Percentiles rank a stretch among this genome's conserved stretches.
phyloP scores from a whole-genome alignment of 1,140 invertebrate genomes.

The Andrena cerasifolii region DNA sequence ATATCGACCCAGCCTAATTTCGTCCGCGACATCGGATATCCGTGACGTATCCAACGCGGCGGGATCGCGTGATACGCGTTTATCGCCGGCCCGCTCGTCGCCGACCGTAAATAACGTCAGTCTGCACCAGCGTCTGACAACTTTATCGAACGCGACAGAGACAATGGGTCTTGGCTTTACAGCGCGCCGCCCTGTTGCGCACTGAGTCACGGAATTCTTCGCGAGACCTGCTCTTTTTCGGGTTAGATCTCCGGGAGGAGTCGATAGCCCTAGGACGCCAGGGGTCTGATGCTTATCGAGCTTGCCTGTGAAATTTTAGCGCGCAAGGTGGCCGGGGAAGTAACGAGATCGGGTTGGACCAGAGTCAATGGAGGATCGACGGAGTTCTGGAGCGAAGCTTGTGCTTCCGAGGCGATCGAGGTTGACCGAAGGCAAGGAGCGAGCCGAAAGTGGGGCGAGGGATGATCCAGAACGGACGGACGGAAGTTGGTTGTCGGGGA shows the following conservation, averaged over 20 bases:
- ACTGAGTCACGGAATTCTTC: no score
- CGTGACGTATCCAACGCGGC: neutral
- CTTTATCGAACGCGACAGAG: slow-evolving; percentile 19
- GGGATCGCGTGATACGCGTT: neutral
- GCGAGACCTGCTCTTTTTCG: no score
- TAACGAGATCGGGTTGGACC: no score
- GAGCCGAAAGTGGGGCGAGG: no score
- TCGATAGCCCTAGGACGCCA: no score
- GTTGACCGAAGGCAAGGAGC: neutral
- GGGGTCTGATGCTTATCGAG: no score
- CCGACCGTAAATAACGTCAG: slow-evolving; percentile 23
- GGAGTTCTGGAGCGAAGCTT: no score
- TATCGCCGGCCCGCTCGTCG: neutral
- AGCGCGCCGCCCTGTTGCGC: no score
- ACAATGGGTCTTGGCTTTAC: neutral
- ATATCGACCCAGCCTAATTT: slow-evolving; percentile 41
- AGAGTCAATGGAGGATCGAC: no score
- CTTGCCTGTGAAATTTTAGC: no score
- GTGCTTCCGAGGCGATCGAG: neutral
- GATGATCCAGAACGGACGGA: neutral
- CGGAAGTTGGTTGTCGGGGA: slow-evolving; percentile 8
- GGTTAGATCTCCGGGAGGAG: no score
- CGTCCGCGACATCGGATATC: neutral
- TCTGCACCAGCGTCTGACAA: slow-evolving; percentile 21
- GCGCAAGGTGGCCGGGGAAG: no score